phyloP scores from a whole-genome alignment of 53 echinoderm and acorn worm species.

The Paelopatides confundens region DNA sequence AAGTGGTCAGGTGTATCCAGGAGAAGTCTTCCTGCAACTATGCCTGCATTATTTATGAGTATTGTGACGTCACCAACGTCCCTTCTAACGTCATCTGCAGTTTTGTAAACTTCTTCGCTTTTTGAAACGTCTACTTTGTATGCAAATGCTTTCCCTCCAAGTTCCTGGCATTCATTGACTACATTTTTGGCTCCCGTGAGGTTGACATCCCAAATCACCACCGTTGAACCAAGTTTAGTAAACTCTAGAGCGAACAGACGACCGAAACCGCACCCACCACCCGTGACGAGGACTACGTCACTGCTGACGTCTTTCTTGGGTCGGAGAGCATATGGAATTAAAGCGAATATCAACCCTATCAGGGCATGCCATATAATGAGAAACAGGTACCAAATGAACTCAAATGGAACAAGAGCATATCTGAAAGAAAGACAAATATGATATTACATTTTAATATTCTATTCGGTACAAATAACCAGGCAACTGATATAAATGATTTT shows the following conservation, averaged over 20 bases:
- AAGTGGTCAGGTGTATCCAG: slow-evolving; percentile 74
- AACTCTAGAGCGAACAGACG: slow-evolving; percentile 74
- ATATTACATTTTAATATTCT: neutral
- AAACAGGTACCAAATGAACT: slow-evolving; percentile 31
- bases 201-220: slow-evolving; percentile 85
- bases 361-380: slow-evolving; percentile 48
- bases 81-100: slow-evolving; percentile 72
- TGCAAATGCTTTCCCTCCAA: slow-evolving; percentile 76
- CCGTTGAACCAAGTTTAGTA: slow-evolving; percentile 69
- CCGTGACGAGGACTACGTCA: slow-evolving; percentile 92
- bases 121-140: slow-evolving; percentile 86
- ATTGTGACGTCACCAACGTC: slow-evolving; percentile 89
- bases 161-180: slow-evolving; percentile 63
- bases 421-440: neutral
- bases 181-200: slow-evolving; percentile 61
- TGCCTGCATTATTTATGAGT: slow-evolving; percentile 85
- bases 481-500: too few species aligned
- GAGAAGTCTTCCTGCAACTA: slow-evolving; percentile 73
- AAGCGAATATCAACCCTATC: slow-evolving; percentile 36
- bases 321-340: slow-evolving; percentile 53
- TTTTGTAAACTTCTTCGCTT: slow-evolving; percentile 75
- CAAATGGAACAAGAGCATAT: neutral
- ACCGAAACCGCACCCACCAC: slow-evolving; percentile 82
- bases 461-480: too few species aligned
- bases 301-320: slow-evolving; percentile 78